Evolutionary conservation across 2,113 vertebrate species (phyloP), one percentile per base, ranked within the genome.

Genomic region (Atlantisia rogersi): DNA sequence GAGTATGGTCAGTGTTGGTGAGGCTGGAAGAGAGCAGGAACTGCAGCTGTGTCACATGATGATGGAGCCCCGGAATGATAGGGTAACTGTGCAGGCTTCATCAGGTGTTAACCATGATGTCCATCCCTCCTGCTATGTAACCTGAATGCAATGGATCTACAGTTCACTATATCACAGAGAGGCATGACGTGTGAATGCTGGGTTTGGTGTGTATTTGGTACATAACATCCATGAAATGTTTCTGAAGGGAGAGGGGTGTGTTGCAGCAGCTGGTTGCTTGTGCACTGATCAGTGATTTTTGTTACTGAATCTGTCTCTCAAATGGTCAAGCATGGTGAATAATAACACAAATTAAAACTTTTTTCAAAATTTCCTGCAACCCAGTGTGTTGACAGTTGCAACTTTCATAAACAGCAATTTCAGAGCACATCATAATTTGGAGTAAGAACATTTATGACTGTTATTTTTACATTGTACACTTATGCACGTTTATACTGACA

Each of bases 91-190:
- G 29, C 17, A 37, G 59, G 13, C 53, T 46, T 9, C 35, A 8
- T n/a, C 10, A 48, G 12, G 12, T 0, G 0, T 73, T 59, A 55
- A 14, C 12, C 24, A 0, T 5, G 15, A 18, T 6, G 58, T 17
- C 31, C 15, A 39, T 14, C 21, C 31, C 11, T n/a, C 0, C 1
- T 21, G 24, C 32, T 12, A 20, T 2, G 15, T 25, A 15, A 67
- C 39, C 19, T 12, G 15, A 40, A 31, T 4, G 29, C 2, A 5
- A 17, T 50, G 4, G 6, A 3, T 32, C 24, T 14, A 4, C n/a
- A 14, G 58, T 29, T 28, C 5, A 1, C 29, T 37, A 8, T 2
- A 37, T 39, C 48, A 8, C 0, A 0, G 46, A 40, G 31, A 24
- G 48, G 3, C 13, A 19, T 15, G 42, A 35, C 17, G 5, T 48